These are phyloP conservation scores for Thalpophila matura DNA, from an alignment of 2,888 invertebrate species.

Conservation along the genomic window DNA sequence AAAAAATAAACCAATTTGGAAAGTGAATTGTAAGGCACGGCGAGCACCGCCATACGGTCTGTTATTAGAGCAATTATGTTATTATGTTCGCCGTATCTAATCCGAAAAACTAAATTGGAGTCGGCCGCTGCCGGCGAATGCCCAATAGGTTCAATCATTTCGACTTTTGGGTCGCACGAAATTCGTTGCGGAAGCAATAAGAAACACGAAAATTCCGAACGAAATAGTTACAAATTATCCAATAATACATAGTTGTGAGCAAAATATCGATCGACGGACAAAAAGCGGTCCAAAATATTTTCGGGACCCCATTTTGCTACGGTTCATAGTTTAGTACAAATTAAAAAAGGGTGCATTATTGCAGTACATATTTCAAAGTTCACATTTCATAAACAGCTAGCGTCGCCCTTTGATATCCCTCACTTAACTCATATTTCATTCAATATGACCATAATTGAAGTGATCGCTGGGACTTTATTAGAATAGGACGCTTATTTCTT, in stretches of 20 bases:
- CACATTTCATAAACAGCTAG: conserved; percentile 87
- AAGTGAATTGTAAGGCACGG: conserved; percentile 90
- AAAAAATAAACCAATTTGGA: conserved; percentile 91
- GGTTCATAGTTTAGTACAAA: conserved; percentile 87
- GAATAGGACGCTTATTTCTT: conserved; percentile 80
- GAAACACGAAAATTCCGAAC: conserved; percentile 88
- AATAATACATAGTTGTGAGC: conserved; percentile 78
- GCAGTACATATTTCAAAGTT: conserved; percentile 88
- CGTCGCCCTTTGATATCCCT: conserved; percentile 90
- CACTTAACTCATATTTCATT: conserved; percentile 90
- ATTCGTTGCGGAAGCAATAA: conserved; percentile 91
- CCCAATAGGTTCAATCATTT: conserved; percentile 89
- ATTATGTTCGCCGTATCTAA: conserved; percentile 91
- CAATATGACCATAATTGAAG: conserved; percentile 90
- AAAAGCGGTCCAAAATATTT: conserved; percentile 72
- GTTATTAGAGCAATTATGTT: conserved; percentile 91
- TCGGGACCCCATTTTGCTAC: conserved; percentile 83
- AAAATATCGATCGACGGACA: conserved; percentile 73
- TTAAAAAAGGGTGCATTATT: conserved; percentile 88
- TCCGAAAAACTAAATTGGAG: conserved; percentile 91
- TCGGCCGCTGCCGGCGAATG: conserved; percentile 89
- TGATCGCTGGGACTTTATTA: conserved; percentile 76
- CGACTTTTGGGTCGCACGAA: conserved; percentile 89
- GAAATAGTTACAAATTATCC: conserved; percentile 84
- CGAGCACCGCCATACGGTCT: conserved; percentile 83